These are phyloP conservation scores for Cacatua alba DNA, from an alignment of 2,113 vertebrate species.

Conservation along the genomic window DNA sequence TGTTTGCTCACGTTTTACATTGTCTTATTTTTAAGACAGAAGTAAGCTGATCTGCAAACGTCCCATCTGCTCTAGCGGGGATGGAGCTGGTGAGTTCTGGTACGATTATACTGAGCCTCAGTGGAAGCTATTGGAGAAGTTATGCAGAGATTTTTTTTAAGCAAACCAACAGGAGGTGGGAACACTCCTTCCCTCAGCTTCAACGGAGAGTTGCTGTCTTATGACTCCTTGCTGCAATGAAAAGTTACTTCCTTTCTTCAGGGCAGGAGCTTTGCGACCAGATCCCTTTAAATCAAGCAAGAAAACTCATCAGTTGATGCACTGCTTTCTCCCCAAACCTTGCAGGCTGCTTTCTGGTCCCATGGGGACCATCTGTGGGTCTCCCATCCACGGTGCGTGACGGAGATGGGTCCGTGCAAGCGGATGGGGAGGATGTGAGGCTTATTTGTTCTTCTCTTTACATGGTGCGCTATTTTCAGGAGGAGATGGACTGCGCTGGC, in stretches of 20 bases:
- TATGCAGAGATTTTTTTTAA: background rate
- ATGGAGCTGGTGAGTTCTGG: background rate
- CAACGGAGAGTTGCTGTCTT: conserved; percentile 44
- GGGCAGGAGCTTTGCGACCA: background rate
- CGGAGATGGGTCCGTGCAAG: accelerated
- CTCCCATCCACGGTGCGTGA: background rate
- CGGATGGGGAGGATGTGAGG: accelerated
- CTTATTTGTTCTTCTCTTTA: background rate
- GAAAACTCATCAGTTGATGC: background rate
- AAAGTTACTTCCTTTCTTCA: conserved; percentile 24
- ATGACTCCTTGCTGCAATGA: conserved; percentile 31
- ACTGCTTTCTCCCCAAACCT: background rate
- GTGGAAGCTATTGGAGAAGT: conserved; percentile 25
- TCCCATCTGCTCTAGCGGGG: background rate
- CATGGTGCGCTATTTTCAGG: conserved; percentile 18
- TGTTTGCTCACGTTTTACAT: background rate
- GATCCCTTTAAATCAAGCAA: background rate
- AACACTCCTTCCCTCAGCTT: background rate
- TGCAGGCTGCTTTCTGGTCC: background rate
- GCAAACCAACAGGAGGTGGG: conserved; percentile 38
- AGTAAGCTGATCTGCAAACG: background rate
- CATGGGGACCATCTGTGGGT: accelerated
- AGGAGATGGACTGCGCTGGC: conserved; percentile 56
- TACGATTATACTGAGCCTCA: background rate
- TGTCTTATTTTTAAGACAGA: background rate